Evolutionary conservation across 2,888 invertebrate species (phyloP), one percentile per base, ranked within the genome.

Genomic region (Aleiodes alternator): DNA sequence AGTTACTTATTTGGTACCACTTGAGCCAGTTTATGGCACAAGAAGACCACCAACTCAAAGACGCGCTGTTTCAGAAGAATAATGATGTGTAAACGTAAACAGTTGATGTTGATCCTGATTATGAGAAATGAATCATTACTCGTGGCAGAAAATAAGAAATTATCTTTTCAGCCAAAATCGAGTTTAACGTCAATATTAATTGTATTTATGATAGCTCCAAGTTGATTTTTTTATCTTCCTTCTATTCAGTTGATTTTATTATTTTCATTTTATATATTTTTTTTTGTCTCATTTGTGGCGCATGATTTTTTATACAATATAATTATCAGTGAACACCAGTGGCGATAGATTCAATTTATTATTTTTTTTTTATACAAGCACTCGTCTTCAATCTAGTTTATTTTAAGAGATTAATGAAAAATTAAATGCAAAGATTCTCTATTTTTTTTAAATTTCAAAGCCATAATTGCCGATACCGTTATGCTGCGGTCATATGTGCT

Each of bases 1-100:
- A 75, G 81, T 88, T 14, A 87, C 89, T 0, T 87, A 84, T 14
- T 80, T 89, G 48, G 82, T 88, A 0, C 89, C 89, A 0, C 76
- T 88, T 14, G 87, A 89, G 34, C 82, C 84, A 2, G 81, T 80
- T 9, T 87, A 86, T 53, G 87, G 87, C 14, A 85, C 84, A 16
- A 84, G 84, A 78, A 83, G 85, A 80, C 66, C 80, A 50, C 73
- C 74, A 16, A 61, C 75, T 59, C 77, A 75, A 74, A 76, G 78
- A 50, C 77, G 75, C 73, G 75, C 69, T 53, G 69, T 71, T n/a
- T 73, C 77, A 50, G 78, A 78, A 71, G 78, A 81, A 78, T 80
- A 80, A 78, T 72, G 11, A 53, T 29, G 43, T 0, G 8, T 7
- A 43, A 43, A 43, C 4, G 23, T 23, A 3, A 38, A 38, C 43